These are phyloP conservation scores for Artibeus lituratus DNA, from an alignment of 2,797 vertebrate species.

Conservation along the genomic window DNA sequence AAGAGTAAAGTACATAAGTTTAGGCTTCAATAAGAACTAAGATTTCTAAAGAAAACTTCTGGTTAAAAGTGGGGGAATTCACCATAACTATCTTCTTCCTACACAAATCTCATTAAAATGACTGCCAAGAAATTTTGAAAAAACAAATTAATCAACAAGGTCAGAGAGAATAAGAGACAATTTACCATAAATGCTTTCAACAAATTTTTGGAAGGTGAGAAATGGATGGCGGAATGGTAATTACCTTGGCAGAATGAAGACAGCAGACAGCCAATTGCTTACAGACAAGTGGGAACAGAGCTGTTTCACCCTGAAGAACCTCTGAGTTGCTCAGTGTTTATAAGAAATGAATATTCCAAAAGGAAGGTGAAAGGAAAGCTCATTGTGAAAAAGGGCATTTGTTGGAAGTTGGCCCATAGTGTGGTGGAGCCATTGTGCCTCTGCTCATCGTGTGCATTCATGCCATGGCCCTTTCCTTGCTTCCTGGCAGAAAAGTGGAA, in stretches of 20 bases:
- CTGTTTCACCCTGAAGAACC: neutral
- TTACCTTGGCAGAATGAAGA: constrained; percentile 54
- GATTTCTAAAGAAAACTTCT: constrained; percentile 33
- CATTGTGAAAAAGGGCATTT: neutral
- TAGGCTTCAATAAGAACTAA: constrained; percentile 7
- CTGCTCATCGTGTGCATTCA: neutral
- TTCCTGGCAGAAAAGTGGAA: neutral
- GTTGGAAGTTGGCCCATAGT: neutral
- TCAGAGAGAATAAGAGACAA: constrained; percentile 44
- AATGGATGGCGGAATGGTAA: constrained; percentile 41
- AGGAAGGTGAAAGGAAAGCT: neutral
- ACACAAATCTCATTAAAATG: constrained; percentile 36
- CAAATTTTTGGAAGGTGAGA: constrained; percentile 66
- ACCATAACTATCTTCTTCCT: constrained; percentile 1
- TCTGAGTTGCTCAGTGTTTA: neutral
- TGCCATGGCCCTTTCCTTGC: neutral
- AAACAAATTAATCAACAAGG: constrained; percentile 40
- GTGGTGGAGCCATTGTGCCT: neutral
- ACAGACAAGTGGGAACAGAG: constrained; percentile 55
- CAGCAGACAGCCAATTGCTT: constrained; percentile 47
- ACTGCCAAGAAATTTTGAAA: neutral
- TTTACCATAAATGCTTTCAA: constrained; percentile 51
- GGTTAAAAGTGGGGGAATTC: constrained; percentile 7
- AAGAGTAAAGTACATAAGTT: neutral
- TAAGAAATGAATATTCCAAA: neutral